Evolutionary conservation across 2,797 vertebrate species (phyloP).

Genomic region (Natrix natrix): DNA sequence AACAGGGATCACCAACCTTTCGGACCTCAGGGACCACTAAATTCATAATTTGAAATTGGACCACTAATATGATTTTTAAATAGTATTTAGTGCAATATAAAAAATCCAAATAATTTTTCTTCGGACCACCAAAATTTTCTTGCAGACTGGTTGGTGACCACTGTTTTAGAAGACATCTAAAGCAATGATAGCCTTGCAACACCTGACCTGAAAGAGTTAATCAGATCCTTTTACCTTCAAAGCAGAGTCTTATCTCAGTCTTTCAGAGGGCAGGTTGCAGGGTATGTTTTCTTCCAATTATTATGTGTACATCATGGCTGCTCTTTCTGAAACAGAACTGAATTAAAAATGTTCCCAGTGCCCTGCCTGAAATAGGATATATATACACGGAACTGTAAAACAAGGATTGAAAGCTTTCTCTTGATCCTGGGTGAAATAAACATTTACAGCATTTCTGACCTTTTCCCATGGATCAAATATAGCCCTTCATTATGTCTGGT

Average conservation of each 20-base stretch:
- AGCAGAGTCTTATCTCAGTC: neutral
- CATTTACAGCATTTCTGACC: constrained; percentile 72
- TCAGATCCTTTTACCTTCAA: fast-evolving
- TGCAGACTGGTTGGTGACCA: too few species aligned
- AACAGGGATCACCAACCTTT: neutral
- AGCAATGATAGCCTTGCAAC: neutral
- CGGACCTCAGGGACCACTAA: too few species aligned
- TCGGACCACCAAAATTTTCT: too few species aligned
- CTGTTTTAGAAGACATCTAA: neutral
- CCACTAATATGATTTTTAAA: too few species aligned
- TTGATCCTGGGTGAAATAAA: constrained; percentile 61
- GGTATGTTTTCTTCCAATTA: constrained; percentile 33
- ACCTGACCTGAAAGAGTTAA: neutral
- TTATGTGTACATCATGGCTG: constrained; percentile 10
- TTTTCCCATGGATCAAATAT: constrained; percentile 69
- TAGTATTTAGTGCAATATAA: too few species aligned
- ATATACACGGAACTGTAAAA: constrained; percentile 40
- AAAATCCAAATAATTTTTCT: too few species aligned
- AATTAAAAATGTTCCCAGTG: constrained; percentile 33
- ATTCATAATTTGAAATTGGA: too few species aligned
- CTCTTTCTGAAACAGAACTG: constrained; percentile 49
- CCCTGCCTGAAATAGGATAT: constrained; percentile 41
- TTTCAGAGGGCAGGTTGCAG: constrained; percentile 7
- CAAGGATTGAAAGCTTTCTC: constrained; percentile 45
- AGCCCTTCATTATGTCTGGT: constrained; percentile 69